A percentile compares a stretch with the other conserved stretches of the same genome.
phyloP scores from a whole-genome alignment of 2,888 invertebrate species.

The Selenia dentaria region DNA sequence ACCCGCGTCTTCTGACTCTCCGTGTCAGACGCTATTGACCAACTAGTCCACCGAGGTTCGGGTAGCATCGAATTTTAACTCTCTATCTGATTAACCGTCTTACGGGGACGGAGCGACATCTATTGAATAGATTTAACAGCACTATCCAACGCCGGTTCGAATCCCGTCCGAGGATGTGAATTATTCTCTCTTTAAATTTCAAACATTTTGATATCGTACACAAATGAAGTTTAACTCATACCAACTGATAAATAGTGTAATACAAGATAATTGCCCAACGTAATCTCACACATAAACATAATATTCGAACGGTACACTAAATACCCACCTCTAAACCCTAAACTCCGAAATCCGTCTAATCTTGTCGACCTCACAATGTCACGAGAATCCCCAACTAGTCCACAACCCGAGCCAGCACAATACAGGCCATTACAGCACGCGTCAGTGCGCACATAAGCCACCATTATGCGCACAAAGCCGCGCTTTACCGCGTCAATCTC shows the following conservation, averaged over 20 bases:
- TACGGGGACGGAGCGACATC: too few relatives aligned
- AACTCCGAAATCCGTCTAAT: conserved; percentile 34
- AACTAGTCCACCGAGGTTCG: too few relatives aligned
- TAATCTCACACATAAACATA: conserved; percentile 8
- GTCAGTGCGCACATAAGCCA: conserved; percentile 42
- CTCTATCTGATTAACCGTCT: too few relatives aligned
- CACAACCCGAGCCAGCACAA: conserved; percentile 25
- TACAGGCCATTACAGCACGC: conserved; percentile 38
- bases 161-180: too few relatives aligned
- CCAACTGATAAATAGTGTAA: neutral
- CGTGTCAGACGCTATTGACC: too few relatives aligned
- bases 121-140: too few relatives aligned
- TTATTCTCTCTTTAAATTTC: too few relatives aligned
- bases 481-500: conserved; percentile 59
- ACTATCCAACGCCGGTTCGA: too few relatives aligned
- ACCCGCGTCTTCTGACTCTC: too few relatives aligned
- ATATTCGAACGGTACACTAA: conserved; percentile 14
- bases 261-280: neutral
- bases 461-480: conserved; percentile 58
- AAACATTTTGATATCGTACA: too few relatives aligned
- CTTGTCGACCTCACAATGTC: conserved; percentile 36
- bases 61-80: too few relatives aligned
- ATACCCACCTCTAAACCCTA: conserved; percentile 18
- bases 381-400: conserved; percentile 31
- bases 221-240: neutral